Evolutionary conservation across 2,797 vertebrate genomes (phyloP), one percentile per base, ranked within the genome.

Genomic region (Artibeus jamaicensis): DNA sequence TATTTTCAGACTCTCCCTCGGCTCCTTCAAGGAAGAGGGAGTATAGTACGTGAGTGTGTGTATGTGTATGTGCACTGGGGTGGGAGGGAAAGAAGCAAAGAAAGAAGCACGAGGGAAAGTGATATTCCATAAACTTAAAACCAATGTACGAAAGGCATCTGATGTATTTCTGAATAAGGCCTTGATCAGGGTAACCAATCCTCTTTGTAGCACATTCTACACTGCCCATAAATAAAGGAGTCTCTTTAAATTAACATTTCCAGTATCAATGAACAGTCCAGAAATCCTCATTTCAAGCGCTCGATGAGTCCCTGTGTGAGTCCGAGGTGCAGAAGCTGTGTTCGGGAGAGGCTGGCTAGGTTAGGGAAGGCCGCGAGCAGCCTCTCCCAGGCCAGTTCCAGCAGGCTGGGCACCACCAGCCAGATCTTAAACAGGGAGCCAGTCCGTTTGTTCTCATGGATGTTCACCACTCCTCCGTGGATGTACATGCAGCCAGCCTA

Each of bases 401-500:
- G 98, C 95, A 99, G 98, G 96, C 99, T 99, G 97, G 99, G 99
- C 1, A 99, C 99, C 76, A 99, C 99, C 97, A 99, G 99, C 99
- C 99, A 99, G 98, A 99, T 99, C 99, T 99, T 99, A 98, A 99
- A 99, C 93, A 99, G 98, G 26, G 99, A 99, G 95, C 99, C 99
- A 98, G 99, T 99, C 98, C 99, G 98, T 98, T 99, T 99, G 98
- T 99, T 99, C 97, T 99, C 99, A 0, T 99, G 99, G 98, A 99
- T 99, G 98, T 99, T 99, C 95, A 99, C 99, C 89, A 99, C 99
- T 1, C 99, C 99, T 50, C 99, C 99, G 0, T 99, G 99, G 92
- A 99, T 99, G 82, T 99, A 99, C 99, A 99, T 99, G 97, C 99
- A 99, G 97, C 99, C 99, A 0, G 99, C 99, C 99, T 99, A 71